Conservation (phyloP, 2,888 invertebrate species). For the Omphaloscelis lunosa region DNA sequence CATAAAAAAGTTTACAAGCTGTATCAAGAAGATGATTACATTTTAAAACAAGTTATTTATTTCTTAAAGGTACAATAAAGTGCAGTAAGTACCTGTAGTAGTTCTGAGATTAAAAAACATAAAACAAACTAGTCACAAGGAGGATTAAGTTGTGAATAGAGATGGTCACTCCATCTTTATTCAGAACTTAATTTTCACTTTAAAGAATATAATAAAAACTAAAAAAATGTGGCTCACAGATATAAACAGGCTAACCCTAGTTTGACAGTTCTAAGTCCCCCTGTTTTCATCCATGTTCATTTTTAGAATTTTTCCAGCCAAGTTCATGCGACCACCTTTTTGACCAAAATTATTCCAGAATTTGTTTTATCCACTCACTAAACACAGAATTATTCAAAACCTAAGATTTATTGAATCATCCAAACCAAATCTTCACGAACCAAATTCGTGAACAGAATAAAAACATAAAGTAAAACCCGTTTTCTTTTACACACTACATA, state of each 20-base stretch:
- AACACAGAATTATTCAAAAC: conserved; percentile 42
- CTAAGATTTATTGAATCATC: conserved; percentile 38
- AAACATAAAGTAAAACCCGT: conserved; percentile 27
- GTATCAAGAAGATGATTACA: neutral
- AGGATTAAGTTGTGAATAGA: neutral
- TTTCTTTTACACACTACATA: conserved; percentile 65
- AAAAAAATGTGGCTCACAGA: neutral
- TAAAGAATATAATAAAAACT: neutral
- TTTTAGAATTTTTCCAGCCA: neutral
- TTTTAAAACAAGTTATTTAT: conserved; percentile 20
- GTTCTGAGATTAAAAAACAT: neutral
- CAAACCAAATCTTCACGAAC: conserved; percentile 15
- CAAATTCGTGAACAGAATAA: conserved; percentile 52
- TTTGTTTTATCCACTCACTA: conserved; percentile 4
- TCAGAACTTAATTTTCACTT: too few species aligned
- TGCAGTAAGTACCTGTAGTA: neutral
- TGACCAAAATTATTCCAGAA: neutral
- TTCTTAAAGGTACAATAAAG: neutral
- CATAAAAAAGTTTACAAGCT: neutral
- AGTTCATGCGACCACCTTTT: neutral
- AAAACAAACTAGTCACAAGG: conserved; percentile 3
- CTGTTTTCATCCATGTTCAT: neutral
- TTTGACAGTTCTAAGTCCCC: conserved; percentile 1
- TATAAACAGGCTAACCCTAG: neutral
- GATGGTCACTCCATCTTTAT: too few species aligned